phyloP scores from a whole-genome alignment of 2,113 vertebrate genomes.

The Planiliza haematocheilus region DNA sequence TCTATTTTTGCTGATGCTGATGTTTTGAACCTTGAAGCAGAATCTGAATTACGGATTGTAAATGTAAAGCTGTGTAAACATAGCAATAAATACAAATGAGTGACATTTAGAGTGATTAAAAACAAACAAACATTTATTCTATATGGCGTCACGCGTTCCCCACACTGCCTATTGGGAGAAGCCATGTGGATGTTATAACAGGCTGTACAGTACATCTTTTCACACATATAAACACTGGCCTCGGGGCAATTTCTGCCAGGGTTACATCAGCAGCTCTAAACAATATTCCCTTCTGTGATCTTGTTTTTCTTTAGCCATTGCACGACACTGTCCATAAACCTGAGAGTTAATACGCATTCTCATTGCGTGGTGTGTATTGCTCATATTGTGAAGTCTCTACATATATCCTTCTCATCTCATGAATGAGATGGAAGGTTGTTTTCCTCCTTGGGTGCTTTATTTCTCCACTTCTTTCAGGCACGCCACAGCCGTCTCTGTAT shows the following conservation, averaged over 20 bases:
- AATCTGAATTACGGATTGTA: too few relatives aligned
- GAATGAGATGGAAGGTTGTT: constrained; percentile 34
- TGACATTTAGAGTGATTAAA: too few relatives aligned
- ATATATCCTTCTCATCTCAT: constrained; percentile 2
- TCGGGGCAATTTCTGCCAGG: not conserved
- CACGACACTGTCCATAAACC: not conserved
- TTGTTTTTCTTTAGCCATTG: constrained; percentile 18
- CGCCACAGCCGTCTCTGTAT: constrained; percentile 4
- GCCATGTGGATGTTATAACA: not conserved
- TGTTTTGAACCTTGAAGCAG: too few relatives aligned
- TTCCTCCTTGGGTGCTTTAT: constrained; percentile 28
- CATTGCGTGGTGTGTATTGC: not conserved
- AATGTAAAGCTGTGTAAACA: too few relatives aligned
- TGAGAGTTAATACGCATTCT: not conserved
- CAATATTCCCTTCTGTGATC: not conserved
- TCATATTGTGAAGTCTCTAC: constrained; percentile 4
- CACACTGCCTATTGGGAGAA: constrained; percentile 3
- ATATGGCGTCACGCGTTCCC: not conserved
- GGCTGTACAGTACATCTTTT: not conserved
- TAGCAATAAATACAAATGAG: too few relatives aligned
- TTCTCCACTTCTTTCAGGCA: constrained; percentile 14
- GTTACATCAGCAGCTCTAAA: constrained; percentile 20
- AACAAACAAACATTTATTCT: too few relatives aligned
- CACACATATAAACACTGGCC: constrained; percentile 15
- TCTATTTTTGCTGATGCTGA: too few relatives aligned